A percentile compares a stretch with the other conserved stretches of the same genome.
These are phyloP conservation scores for Engraulis encrasicolus DNA, from an alignment of 2,113 vertebrate species.

Conservation along the genomic window DNA sequence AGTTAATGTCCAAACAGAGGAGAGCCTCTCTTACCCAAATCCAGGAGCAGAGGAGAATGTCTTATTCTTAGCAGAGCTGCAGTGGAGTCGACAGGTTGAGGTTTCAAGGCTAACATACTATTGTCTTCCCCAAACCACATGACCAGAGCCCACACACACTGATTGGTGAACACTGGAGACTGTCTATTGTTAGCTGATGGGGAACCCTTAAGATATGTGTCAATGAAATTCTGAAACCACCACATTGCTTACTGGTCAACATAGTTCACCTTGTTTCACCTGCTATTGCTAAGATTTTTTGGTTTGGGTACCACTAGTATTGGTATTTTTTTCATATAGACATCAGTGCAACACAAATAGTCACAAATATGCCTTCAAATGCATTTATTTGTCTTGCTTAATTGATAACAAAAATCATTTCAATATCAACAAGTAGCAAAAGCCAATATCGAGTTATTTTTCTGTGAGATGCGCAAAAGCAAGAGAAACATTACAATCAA, in stretches of 20 bases:
- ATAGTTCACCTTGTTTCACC: constrained; percentile 10
- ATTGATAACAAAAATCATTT: not conserved
- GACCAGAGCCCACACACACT: constrained; percentile 64
- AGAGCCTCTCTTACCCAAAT: constrained; percentile 37
- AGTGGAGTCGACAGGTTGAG: constrained; percentile 29
- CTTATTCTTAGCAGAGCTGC: not conserved
- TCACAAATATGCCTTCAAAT: not conserved
- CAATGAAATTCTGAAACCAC: constrained; percentile 52
- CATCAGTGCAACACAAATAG: not conserved
- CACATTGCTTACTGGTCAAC: constrained; percentile 38
- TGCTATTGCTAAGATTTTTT: not conserved
- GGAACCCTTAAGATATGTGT: constrained; percentile 43
- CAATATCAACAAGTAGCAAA: not conserved
- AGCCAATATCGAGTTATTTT: not conserved
- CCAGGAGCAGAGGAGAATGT: constrained; percentile 21
- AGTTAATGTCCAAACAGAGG: not conserved
- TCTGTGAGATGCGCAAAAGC: not conserved
- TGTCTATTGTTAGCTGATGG: constrained; percentile 72
- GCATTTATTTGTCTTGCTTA: constrained; percentile 1
- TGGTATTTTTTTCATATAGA: not conserved
- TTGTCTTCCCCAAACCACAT: constrained; percentile 67
- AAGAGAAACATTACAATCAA: not conserved
- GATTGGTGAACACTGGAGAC: constrained; percentile 47
- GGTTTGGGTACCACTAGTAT: not conserved
- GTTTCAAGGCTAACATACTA: constrained; percentile 67